Conservation (phyloP, 2,797 vertebrate genomes). For the Sebastes cheni region DNA sequence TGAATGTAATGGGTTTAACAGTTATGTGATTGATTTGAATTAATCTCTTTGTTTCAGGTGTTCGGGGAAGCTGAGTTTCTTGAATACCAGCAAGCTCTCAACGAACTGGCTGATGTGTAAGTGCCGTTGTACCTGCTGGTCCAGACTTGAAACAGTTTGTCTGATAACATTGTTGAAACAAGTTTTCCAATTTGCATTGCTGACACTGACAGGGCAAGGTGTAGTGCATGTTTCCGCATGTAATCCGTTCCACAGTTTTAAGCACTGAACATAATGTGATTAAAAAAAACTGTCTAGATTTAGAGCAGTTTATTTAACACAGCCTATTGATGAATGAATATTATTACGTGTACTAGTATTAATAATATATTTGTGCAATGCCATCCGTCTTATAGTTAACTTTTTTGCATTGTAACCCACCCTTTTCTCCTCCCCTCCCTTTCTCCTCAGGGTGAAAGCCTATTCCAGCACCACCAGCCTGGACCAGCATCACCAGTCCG, state of each 20-base stretch:
- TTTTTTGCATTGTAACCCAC: background rate
- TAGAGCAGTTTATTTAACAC: background rate
- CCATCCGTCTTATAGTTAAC: background rate
- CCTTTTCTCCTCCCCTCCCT: background rate
- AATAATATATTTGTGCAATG: background rate
- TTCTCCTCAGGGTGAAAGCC: constrained; percentile 85
- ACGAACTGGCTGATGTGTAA: constrained; percentile 90
- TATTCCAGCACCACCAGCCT: constrained; percentile 85
- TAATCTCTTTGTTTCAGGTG: constrained; percentile 75
- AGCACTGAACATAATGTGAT: background rate
- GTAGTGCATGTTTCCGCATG: background rate
- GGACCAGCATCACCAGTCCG: constrained; percentile 92
- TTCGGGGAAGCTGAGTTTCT: constrained; percentile 91
- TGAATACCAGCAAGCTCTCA: constrained; percentile 90
- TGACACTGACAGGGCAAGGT: background rate
- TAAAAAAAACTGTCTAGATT: background rate
- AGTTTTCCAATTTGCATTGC: background rate
- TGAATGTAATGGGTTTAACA: background rate
- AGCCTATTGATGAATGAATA: background rate
- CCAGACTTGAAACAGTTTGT: constrained; percentile 16
- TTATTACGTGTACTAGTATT: background rate
- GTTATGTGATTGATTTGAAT: background rate
- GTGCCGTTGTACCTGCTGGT: constrained; percentile 53
- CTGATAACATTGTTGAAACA: background rate
- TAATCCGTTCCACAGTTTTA: background rate